phyloP scores from a whole-genome alignment of 1,140 invertebrate genomes.

The Reticulitermes speratus region DNA sequence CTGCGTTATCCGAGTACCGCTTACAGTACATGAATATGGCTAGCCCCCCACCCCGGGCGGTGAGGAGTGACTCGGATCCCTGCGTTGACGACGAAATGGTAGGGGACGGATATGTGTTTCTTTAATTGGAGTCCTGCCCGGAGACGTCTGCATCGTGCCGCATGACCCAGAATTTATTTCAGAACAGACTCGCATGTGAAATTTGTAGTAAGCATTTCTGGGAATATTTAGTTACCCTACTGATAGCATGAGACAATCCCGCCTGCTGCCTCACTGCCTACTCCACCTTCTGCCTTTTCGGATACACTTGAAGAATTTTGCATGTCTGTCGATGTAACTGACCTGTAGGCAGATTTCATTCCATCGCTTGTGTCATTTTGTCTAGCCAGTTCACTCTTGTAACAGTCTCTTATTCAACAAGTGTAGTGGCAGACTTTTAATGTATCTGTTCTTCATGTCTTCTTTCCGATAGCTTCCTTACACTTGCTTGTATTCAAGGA shows the following conservation, averaged over 20 bases:
- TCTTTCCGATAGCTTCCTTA: neutral
- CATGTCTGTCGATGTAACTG: neutral
- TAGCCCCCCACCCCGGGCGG: conserved; percentile 23
- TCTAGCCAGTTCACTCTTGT: neutral
- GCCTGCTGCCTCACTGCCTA: neutral
- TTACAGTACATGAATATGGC: conserved; percentile 32
- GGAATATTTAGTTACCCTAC: neutral
- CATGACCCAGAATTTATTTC: neutral
- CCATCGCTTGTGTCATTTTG: neutral
- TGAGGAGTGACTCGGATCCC: conserved; percentile 32
- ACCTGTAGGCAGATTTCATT: neutral
- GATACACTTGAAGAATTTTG: neutral
- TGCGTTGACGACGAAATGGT: conserved; percentile 29
- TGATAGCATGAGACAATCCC: neutral
- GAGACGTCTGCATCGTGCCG: neutral
- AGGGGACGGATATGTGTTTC: conserved; percentile 16
- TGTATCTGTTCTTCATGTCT: neutral
- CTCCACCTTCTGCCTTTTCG: neutral
- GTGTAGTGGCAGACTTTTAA: neutral
- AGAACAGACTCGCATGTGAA: neutral
- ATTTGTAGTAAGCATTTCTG: neutral
- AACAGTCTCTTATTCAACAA: neutral
- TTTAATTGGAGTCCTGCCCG: neutral
- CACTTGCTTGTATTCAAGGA: neutral
- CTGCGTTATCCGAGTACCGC: conserved; percentile 30